Evolutionary conservation across 2,797 vertebrate species (phyloP).

Genomic region (Helarctos malayanus): DNA sequence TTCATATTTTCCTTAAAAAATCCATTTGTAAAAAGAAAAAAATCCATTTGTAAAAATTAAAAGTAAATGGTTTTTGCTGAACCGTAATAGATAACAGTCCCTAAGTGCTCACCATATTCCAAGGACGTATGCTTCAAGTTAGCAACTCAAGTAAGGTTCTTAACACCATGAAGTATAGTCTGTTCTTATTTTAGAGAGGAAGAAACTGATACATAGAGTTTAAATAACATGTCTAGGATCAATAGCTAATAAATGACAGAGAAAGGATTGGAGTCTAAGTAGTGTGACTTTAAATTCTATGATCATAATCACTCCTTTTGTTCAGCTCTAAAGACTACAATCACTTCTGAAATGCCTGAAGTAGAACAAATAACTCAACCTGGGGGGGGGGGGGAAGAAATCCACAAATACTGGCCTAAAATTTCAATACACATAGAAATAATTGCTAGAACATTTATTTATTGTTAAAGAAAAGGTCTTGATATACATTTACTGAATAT

Average conservation of each 20-base stretch:
- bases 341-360: not conserved
- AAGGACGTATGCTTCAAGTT: not conserved
- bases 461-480: not conserved
- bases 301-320: not conserved
- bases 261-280: not conserved
- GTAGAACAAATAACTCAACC: not conserved
- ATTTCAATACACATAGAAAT: not conserved
- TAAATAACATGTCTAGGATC: not conserved
- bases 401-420: not conserved
- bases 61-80: not conserved
- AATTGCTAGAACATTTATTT: not conserved
- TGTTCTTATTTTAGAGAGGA: constrained; percentile 1
- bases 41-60: not conserved
- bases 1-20: not conserved
- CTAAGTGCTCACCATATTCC: not conserved
- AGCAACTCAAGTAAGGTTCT: not conserved
- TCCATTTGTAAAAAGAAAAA: not conserved
- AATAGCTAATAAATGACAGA: not conserved
- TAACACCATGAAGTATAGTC: not conserved
- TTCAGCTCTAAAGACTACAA: not conserved
- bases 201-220: not conserved
- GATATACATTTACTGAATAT: not conserved
- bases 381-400: not conserved
- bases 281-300: not conserved
- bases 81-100: not conserved